Percentiles rank a stretch among this genome's conserved stretches.
Evolutionary conservation across 2,113 vertebrate genomes (phyloP).

Genomic region (Lanius collurio): DNA sequence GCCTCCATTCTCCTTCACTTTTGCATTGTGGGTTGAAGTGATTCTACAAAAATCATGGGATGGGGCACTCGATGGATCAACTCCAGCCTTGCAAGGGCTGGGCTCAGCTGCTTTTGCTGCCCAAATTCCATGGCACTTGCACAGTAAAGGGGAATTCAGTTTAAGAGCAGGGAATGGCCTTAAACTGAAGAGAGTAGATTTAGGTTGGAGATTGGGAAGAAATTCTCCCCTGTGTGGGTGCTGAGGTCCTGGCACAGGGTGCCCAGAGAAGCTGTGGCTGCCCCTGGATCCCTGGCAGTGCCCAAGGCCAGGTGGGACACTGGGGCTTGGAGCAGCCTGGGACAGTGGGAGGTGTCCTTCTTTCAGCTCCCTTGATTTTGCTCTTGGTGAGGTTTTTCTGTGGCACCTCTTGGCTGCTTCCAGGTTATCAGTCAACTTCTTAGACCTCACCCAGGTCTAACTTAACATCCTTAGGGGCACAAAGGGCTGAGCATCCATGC

Average conservation of each 20-base stretch:
- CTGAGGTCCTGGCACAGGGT: not conserved
- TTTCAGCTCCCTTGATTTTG: not conserved
- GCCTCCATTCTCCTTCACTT: not conserved
- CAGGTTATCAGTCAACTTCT: not conserved
- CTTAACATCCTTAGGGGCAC: not conserved
- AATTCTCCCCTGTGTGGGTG: accelerated
- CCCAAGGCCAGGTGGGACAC: not conserved
- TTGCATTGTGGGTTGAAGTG: not conserved
- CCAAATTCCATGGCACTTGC: accelerated
- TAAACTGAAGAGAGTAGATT: not conserved
- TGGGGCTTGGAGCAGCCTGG: not conserved
- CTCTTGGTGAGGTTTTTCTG: not conserved
- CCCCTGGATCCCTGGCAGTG: not conserved
- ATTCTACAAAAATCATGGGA: not conserved
- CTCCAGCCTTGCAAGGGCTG: not conserved
- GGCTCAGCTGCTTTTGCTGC: not conserved
- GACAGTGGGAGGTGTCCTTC: not conserved
- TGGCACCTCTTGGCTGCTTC: not conserved
- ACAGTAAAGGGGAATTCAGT: not conserved
- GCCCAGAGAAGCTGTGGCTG: not conserved
- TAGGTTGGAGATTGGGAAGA: not conserved
- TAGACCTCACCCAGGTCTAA: not conserved
- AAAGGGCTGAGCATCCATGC: not conserved
- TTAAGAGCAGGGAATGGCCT: not conserved
- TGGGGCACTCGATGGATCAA: not conserved